phyloP scores from a whole-genome alignment of 35 echinoderm and acorn worm species.

The Chiridota heheva region DNA sequence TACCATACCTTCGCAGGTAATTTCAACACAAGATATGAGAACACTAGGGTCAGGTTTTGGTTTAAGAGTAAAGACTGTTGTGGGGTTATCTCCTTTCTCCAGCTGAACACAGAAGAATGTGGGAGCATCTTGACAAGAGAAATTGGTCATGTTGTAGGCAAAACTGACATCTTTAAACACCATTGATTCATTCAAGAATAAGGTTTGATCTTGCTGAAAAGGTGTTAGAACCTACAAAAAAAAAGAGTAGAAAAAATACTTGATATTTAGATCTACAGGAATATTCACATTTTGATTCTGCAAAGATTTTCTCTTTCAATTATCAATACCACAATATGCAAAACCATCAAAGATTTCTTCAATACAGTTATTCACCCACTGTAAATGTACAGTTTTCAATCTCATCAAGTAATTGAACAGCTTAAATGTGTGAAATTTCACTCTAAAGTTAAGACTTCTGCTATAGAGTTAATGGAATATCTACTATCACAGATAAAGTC shows the following conservation, averaged over 20 bases:
- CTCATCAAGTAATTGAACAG: no score
- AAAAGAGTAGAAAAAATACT: not conserved
- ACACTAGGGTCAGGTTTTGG: slow-evolving; percentile 53
- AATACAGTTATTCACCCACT: no score
- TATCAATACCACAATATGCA: not conserved
- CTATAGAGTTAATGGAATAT: no score
- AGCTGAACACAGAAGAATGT: slow-evolving; percentile 70
- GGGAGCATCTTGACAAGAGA: slow-evolving; percentile 51
- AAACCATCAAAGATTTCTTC: no score
- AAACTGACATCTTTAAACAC: slow-evolving; percentile 51
- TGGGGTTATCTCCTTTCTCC: slow-evolving; percentile 53
- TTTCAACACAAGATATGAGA: slow-evolving; percentile 50
- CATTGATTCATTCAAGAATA: slow-evolving; percentile 25
- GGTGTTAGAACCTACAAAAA: slow-evolving; percentile 11
- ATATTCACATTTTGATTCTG: not conserved
- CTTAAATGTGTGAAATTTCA: no score
- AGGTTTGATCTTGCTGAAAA: slow-evolving; percentile 30
- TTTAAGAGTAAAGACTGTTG: slow-evolving; percentile 33
- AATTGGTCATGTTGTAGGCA: slow-evolving; percentile 54
- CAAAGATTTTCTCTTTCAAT: not conserved
- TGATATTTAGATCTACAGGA: not conserved
- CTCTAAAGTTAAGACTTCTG: no score
- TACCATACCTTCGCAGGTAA: no score
- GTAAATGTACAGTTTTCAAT: no score
- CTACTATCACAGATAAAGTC: no score